Conservation (phyloP, 2,888 invertebrate species). For the Gymnocheta viridis region DNA sequence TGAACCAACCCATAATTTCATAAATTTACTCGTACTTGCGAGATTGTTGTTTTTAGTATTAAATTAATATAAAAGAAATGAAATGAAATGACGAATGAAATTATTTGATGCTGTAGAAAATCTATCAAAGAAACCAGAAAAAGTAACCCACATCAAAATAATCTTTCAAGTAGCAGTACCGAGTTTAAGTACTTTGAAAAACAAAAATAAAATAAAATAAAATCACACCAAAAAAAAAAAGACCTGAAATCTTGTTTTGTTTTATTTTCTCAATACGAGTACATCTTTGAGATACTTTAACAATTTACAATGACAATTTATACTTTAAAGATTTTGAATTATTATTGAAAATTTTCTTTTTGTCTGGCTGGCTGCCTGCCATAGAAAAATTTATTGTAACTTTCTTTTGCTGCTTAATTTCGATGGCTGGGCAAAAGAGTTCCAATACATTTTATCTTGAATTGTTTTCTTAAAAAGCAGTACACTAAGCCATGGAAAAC, state of each 20-base stretch:
- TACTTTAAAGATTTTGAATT: conserved; percentile 21
- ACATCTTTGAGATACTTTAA: conserved; percentile 18
- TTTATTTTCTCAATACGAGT: not conserved
- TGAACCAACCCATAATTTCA: conserved; percentile 63
- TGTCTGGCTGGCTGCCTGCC: conserved; percentile 19
- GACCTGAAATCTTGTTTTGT: conserved; percentile 39
- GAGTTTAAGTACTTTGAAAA: conserved; percentile 43
- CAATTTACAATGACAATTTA: conserved; percentile 38
- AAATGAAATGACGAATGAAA: conserved; percentile 64
- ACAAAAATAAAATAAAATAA: too few species aligned
- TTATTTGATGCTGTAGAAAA: conserved; percentile 56
- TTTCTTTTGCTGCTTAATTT: conserved; percentile 26
- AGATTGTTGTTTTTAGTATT: conserved; percentile 39
- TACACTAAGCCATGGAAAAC: not conserved
- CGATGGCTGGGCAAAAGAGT: not conserved
- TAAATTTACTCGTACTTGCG: conserved; percentile 1
- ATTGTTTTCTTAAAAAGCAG: conserved; percentile 30
- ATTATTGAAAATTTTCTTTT: conserved; percentile 29
- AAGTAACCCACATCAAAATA: conserved; percentile 56
- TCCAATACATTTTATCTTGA: conserved; percentile 39
- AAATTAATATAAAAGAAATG: conserved; percentile 50
- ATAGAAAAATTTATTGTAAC: conserved; percentile 34
- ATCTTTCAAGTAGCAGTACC: conserved; percentile 39
- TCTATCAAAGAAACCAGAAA: conserved; percentile 32
- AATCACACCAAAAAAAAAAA: conserved; percentile 29